These are phyloP conservation scores for Pseudopleuronectes americanus DNA, from an alignment of 2,797 vertebrate genomes.

Conservation along the genomic window DNA sequence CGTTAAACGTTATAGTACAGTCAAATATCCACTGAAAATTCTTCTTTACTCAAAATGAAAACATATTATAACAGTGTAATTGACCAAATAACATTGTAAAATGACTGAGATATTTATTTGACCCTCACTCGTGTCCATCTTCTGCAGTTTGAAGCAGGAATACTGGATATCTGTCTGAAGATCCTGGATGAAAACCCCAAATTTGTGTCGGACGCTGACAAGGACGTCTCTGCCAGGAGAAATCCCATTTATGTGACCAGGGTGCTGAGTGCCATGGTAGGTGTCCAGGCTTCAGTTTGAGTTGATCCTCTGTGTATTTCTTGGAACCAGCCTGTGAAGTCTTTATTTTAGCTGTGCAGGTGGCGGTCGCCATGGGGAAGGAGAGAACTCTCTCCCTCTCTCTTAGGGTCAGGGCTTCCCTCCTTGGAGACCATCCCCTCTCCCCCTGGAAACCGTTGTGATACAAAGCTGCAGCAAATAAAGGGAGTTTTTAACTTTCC, in stretches of 20 bases:
- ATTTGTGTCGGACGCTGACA: conserved; percentile 78
- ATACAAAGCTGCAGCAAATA: neutral
- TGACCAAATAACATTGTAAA: too few species aligned
- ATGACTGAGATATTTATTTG: neutral
- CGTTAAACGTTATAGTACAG: neutral
- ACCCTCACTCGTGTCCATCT: neutral
- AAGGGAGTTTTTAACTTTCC: neutral
- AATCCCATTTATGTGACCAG: conserved; percentile 88
- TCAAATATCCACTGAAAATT: neutral
- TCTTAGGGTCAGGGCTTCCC: too few species aligned
- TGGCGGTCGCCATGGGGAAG: conserved; percentile 10
- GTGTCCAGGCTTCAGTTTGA: conserved; percentile 36
- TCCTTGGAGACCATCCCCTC: neutral
- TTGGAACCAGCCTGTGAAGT: conserved; percentile 3
- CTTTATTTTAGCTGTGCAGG: neutral
- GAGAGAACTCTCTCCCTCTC: conserved; percentile 1
- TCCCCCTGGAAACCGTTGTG: conserved; percentile 27
- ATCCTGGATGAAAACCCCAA: conserved; percentile 90
- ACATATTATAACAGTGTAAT: too few species aligned
- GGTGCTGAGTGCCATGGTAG: conserved; percentile 92
- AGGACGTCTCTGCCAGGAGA: conserved; percentile 85
- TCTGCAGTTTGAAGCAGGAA: conserved; percentile 87
- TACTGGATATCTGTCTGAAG: conserved; percentile 87
- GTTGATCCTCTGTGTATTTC: neutral
- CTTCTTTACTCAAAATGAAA: too few species aligned